phyloP scores from a whole-genome alignment of 2,888 invertebrate genomes.

The Polydrusus pterygomalis region DNA sequence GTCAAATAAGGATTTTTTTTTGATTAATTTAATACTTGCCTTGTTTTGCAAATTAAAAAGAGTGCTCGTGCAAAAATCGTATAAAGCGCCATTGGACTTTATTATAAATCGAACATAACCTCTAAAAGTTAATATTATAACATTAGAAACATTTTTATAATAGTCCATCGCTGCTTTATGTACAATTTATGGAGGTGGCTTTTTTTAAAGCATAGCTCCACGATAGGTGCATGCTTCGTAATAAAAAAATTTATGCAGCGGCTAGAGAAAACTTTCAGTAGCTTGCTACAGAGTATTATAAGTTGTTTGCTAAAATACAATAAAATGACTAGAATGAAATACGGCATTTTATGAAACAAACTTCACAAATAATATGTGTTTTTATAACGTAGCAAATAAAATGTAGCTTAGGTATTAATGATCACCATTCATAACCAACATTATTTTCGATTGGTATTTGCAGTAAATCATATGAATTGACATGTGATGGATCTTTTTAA shows the following conservation, averaged over 20 bases:
- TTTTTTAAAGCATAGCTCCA: constrained; percentile 9
- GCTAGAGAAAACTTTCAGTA: constrained; percentile 47
- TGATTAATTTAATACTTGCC: constrained; percentile 15
- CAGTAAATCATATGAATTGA: too few species aligned
- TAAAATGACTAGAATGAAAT: constrained; percentile 64
- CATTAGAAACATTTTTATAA: constrained; percentile 24
- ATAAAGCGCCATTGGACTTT: constrained; percentile 36
- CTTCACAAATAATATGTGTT: neutral
- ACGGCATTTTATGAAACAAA: constrained; percentile 41
- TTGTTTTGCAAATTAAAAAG: constrained; percentile 41
- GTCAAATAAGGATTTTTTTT: constrained; percentile 18
- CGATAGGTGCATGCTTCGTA: constrained; percentile 26
- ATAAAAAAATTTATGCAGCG: constrained; percentile 32
- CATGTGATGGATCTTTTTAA: too few species aligned
- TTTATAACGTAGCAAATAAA: neutral
- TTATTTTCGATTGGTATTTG: too few species aligned
- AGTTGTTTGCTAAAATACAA: constrained; percentile 55
- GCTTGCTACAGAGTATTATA: constrained; percentile 51
- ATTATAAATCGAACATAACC: constrained; percentile 8
- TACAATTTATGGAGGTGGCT: constrained; percentile 25
- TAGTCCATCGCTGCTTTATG: constrained; percentile 29
- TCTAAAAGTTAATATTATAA: constrained; percentile 14
- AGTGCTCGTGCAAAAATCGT: constrained; percentile 47
- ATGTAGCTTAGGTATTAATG: too few species aligned
- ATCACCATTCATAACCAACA: too few species aligned